Conservation (phyloP, 2,113 vertebrate genomes). For the Poeciliopsis occidentalis region DNA sequence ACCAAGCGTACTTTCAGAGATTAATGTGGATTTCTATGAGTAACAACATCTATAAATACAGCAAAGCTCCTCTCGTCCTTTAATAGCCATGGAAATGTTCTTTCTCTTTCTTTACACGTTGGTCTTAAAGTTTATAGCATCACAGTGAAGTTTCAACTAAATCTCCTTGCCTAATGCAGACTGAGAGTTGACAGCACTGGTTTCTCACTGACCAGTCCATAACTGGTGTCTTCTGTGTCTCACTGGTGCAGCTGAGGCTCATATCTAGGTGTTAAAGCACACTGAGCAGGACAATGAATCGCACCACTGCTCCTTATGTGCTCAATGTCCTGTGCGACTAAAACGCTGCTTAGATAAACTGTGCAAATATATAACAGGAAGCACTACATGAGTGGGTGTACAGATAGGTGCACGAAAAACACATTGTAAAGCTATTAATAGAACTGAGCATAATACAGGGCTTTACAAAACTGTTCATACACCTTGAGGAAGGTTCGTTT, state of each 20-base stretch:
- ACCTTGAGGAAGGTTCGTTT: neutral
- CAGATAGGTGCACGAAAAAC: neutral
- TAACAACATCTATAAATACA: no score
- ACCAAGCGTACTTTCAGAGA: no score
- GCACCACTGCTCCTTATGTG: neutral
- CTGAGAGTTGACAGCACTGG: no score
- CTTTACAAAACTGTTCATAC: neutral
- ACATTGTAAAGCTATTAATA: neutral
- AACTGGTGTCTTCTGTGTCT: neutral
- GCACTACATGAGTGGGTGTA: neutral
- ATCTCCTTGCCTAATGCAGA: no score
- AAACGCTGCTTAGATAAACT: slow-evolving; percentile 1
- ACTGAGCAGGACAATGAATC: neutral
- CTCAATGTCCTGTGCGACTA: neutral
- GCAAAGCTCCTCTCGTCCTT: no score
- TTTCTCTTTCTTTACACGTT: no score
- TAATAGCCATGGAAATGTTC: no score
- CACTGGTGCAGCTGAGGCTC: neutral
- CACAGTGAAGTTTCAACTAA: no score
- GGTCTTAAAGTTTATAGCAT: no score
- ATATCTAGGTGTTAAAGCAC: neutral
- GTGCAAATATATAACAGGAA: slow-evolving; percentile 1
- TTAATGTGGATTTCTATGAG: no score
- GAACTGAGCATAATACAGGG: neutral
- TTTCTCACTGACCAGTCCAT: no score